These are phyloP conservation scores for Rhagium mordax DNA, from an alignment of 2,888 invertebrate genomes.

Conservation along the genomic window DNA sequence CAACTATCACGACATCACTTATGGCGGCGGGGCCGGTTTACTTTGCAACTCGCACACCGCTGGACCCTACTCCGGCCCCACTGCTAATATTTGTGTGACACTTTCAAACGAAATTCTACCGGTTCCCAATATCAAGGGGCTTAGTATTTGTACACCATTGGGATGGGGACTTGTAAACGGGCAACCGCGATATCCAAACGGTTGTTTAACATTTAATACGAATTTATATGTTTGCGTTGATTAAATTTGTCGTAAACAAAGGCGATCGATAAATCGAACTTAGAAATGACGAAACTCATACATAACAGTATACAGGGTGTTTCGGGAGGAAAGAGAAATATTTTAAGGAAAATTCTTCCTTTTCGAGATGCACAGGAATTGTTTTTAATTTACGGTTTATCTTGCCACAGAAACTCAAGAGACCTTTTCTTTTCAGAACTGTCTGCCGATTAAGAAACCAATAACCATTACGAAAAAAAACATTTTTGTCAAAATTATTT, in stretches of 20 bases:
- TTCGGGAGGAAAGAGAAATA: too few species aligned
- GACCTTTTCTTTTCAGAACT: too few species aligned
- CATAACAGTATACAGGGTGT: too few species aligned
- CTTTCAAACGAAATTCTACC: not conserved
- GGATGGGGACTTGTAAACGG: not conserved
- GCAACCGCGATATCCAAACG: not conserved
- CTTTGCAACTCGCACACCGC: slow-evolving; percentile 2
- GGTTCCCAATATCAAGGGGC: slow-evolving; percentile 1
- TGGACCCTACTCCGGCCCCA: not conserved
- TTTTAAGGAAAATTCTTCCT: too few species aligned
- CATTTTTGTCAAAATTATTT: too few species aligned
- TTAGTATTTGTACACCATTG: slow-evolving; percentile 1
- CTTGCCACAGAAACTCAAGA: too few species aligned
- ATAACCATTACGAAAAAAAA: too few species aligned
- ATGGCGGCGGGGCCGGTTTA: slow-evolving; percentile 10
- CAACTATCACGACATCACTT: slow-evolving; percentile 57
- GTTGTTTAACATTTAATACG: not conserved
- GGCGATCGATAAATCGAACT: not conserved
- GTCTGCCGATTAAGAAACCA: too few species aligned
- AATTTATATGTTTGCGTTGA: not conserved
- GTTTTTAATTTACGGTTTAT: too few species aligned
- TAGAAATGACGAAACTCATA: too few species aligned
- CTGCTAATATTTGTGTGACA: slow-evolving; percentile 11
- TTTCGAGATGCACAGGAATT: too few species aligned
- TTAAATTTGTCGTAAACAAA: not conserved